Evolutionary conservation across 2,888 invertebrate genomes (phyloP).

Genomic region (Caenorhabditis drosophilae): DNA sequence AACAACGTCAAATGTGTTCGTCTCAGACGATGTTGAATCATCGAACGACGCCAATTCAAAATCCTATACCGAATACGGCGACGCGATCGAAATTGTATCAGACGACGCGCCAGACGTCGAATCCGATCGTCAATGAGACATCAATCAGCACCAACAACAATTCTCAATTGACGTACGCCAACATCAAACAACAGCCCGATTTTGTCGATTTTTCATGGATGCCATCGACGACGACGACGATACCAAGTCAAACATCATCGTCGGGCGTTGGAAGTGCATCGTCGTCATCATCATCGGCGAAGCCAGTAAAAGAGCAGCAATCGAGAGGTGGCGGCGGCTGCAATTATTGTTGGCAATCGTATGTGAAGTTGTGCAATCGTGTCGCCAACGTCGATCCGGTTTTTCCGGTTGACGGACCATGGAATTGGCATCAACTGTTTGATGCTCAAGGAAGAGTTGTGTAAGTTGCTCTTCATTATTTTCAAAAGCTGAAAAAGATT

Average conservation of each 20-base stretch:
- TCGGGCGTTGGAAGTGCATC: too few species aligned
- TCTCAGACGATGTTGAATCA: conserved; percentile 12
- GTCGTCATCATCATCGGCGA: too few species aligned
- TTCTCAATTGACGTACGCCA: too few species aligned
- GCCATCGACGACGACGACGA: not conserved
- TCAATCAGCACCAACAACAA: too few species aligned
- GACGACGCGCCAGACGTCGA: too few species aligned
- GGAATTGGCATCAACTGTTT: conserved; percentile 31
- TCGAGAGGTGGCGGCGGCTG: too few species aligned
- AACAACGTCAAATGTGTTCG: not conserved
- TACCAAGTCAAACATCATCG: not conserved
- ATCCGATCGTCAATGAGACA: too few species aligned
- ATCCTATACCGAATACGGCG: too few species aligned
- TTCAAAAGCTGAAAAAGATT: not conserved
- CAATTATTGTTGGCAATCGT: conserved; percentile 30
- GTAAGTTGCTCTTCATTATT: conserved; percentile 11
- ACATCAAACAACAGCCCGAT: conserved; percentile 1
- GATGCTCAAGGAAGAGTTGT: conserved; percentile 18
- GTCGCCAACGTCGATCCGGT: conserved; percentile 12
- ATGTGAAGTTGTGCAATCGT: conserved; percentile 20
- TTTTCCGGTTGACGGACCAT: conserved; percentile 17
- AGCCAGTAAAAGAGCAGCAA: not conserved
- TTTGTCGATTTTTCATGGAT: conserved; percentile 2
- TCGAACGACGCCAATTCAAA: too few species aligned
- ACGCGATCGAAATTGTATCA: too few species aligned